These are phyloP conservation scores for Neoarius graeffei DNA, from an alignment of 2,113 vertebrate species.

Conservation along the genomic window DNA sequence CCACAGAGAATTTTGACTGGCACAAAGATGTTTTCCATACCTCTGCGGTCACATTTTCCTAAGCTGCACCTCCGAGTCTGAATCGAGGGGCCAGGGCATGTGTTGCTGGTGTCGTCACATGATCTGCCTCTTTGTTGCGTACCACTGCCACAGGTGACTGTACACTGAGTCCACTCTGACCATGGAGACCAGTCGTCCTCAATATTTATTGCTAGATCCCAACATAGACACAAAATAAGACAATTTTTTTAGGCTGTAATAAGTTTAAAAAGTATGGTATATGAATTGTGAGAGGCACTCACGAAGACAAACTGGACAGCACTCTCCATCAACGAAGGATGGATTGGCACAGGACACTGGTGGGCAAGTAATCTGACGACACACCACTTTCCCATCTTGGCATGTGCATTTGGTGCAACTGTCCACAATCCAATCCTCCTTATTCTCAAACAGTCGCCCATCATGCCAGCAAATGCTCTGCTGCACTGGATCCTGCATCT, in stretches of 20 bases:
- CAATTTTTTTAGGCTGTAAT: neutral
- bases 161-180: conserved; percentile 97
- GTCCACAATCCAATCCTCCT: conserved; percentile 91
- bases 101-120: conserved; percentile 84
- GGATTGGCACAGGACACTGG: conserved; percentile 84
- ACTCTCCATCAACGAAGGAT: conserved; percentile 83
- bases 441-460: conserved; percentile 84
- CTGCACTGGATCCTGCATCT: conserved; percentile 73
- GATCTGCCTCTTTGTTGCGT: conserved; percentile 92
- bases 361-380: conserved; percentile 86
- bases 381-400: conserved; percentile 88
- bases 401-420: conserved; percentile 92
- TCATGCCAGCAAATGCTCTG: conserved; percentile 89
- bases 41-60: conserved; percentile 85
- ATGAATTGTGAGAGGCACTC: conserved; percentile 64
- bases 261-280: neutral
- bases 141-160: conserved; percentile 86
- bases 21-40: conserved; percentile 69
- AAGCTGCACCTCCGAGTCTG: conserved; percentile 89
- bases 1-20: conserved; percentile 7
- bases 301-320: conserved; percentile 90
- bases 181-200: conserved; percentile 93
- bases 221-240: neutral
- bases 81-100: conserved; percentile 86
- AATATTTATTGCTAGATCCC: conserved; percentile 68